Evolutionary conservation across 2,113 vertebrate species (phyloP).

Genomic region (Chloropsis cyanopogon): DNA sequence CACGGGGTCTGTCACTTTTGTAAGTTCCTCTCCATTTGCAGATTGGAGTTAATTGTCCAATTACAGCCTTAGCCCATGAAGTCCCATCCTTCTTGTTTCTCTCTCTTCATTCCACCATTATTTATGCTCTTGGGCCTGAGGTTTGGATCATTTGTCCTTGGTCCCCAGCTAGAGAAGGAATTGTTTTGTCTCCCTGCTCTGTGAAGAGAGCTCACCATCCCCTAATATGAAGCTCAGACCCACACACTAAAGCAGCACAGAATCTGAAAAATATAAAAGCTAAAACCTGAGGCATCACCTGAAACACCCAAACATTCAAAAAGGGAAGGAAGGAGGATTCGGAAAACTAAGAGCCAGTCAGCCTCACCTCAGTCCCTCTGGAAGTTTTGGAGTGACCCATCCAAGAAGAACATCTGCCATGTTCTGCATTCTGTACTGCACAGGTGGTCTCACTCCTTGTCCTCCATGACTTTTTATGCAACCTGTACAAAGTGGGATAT

Average conservation of each 20-base stretch:
- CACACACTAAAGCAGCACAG: neutral
- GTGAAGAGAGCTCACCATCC: neutral
- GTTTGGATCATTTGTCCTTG: neutral
- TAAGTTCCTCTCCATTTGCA: neutral
- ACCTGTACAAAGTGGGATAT: rapidly evolving
- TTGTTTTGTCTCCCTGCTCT: neutral
- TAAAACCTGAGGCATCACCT: neutral
- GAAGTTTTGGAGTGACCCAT: neutral
- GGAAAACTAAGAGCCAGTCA: neutral
- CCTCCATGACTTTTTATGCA: rapidly evolving
- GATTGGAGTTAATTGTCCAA: neutral
- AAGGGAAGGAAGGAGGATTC: neutral
- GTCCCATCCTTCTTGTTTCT: neutral
- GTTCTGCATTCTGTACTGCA: neutral
- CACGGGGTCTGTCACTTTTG: neutral
- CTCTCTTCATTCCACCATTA: rapidly evolving
- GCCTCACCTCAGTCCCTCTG: neutral
- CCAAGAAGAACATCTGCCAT: neutral
- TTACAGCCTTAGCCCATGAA: neutral
- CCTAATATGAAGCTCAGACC: neutral
- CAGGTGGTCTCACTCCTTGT: neutral
- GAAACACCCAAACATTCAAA: neutral
- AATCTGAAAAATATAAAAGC: neutral
- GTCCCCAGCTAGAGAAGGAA: neutral
- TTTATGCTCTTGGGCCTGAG: neutral